Base-by-base conservation (phyloP, 2,888 invertebrate genomes). In the Drosophila vallismaia region DNA sequence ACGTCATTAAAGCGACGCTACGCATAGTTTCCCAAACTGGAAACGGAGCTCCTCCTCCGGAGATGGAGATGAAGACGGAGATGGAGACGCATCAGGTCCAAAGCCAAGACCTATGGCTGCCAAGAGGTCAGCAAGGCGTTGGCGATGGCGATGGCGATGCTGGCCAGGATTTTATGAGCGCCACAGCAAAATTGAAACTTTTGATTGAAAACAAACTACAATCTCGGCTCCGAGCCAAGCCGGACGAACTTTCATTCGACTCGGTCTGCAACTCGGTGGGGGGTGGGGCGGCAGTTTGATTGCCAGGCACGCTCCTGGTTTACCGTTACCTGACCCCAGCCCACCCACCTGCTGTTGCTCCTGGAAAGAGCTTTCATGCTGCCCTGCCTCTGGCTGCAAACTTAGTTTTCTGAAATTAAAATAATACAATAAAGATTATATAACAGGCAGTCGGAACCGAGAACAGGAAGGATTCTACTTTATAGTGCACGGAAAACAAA, bases 161-260 rank as follows among this genome's bases (percentile, higher is more conserved):
- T 49, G 29, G 49, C 28, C 31, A 75, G 51, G 67, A 69, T 74
- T 80, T 75, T 73, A 79, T 74, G 74, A 75, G 72, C 60, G 56
- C 55, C 67, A 50, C 67, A 77, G 73, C 73, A 78, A 82, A 84
- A 84, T 84, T 75, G 78, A 82, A 85, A 86, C 77, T 85, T 85
- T 85, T 86, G 84, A 85, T 85, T 86, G 84, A 85, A 85, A 76
- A 82, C 82, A 82, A 85, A 78, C 87, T 82, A 71, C 80, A 86
- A 80, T 76, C 77, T 83, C 74, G 55, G 62, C 57, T 38, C 19
- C 40, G 40, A 42, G 40, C 40, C 3, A 9, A 42, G 24, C 46
- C 49, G 71, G 40, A 75, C 62, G 26, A 71, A 75, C 59, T 78
- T 76, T 44, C 76, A 57, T 67, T 58, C 51, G 75, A 69, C 59